Conservation (phyloP, 2,113 vertebrate species). For the Hassar affinis region DNA sequence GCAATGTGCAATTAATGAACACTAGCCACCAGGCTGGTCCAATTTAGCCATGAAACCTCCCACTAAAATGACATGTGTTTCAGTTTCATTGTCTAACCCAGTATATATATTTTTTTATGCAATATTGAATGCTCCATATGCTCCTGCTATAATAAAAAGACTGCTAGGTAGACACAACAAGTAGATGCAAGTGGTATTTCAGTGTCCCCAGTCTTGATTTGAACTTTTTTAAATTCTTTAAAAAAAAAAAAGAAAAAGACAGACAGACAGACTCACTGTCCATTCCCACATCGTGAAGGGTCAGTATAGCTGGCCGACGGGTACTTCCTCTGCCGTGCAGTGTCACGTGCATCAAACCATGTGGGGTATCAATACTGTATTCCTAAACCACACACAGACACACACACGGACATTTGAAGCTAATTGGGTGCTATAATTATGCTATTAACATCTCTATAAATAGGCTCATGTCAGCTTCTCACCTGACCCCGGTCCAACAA, state of each 20-base stretch:
- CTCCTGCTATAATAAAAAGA: background rate
- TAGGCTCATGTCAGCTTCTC: background rate
- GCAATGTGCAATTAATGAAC: no score
- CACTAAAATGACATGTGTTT: no score
- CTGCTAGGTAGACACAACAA: background rate
- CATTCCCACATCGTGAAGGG: constrained; percentile 87
- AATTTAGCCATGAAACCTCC: no score
- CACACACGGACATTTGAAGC: background rate
- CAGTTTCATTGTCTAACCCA: no score
- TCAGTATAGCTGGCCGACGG: constrained; percentile 86
- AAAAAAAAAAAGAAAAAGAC: background rate
- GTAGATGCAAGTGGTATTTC: background rate
- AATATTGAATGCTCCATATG: background rate
- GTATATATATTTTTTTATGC: background rate
- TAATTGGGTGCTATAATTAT: background rate
- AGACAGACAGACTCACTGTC: constrained; percentile 75
- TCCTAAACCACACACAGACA: constrained; percentile 66
- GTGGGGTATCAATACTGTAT: constrained; percentile 85
- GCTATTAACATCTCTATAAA: background rate
- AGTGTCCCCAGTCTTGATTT: background rate
- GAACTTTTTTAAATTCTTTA: background rate
- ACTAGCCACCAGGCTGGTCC: no score
- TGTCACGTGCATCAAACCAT: constrained; percentile 82
- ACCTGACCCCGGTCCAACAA: constrained; percentile 77
- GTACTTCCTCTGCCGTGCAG: constrained; percentile 81